Conservation (phyloP, 2,113 vertebrate genomes). For the Oenanthe oenanthe region DNA sequence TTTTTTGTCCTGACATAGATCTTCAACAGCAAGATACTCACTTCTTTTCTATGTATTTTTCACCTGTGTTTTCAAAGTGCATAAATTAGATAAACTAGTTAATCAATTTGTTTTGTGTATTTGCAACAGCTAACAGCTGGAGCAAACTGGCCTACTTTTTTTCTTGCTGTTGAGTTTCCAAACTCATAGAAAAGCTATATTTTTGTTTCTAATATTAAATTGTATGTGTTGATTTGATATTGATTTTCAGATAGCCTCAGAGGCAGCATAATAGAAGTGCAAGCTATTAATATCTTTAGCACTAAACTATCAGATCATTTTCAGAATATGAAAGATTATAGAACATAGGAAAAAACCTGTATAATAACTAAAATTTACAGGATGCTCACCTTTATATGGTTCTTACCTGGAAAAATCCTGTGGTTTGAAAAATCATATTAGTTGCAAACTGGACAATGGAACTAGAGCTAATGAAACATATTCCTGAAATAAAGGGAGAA, state of each 20-base stretch:
- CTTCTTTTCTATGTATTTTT: background rate
- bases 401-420: background rate
- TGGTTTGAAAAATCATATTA: background rate
- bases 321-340: background rate
- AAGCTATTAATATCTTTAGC: background rate
- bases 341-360: background rate
- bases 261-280: background rate
- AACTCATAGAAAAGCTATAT: background rate
- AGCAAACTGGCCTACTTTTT: background rate
- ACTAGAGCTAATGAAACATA: background rate
- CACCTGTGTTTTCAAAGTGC: background rate
- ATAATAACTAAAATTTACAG: background rate
- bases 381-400: background rate
- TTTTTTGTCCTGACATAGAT: background rate
- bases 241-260: background rate
- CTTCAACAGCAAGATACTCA: background rate
- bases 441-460: background rate
- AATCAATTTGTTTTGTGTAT: background rate
- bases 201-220: background rate
- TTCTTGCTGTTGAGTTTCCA: background rate
- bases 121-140: background rate
- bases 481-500: background rate
- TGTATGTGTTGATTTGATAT: background rate
- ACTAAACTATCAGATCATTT: background rate
- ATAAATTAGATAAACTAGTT: background rate